These are phyloP conservation scores for Centropus bengalensis DNA, from an alignment of 2,113 vertebrate genomes.

Conservation along the genomic window DNA sequence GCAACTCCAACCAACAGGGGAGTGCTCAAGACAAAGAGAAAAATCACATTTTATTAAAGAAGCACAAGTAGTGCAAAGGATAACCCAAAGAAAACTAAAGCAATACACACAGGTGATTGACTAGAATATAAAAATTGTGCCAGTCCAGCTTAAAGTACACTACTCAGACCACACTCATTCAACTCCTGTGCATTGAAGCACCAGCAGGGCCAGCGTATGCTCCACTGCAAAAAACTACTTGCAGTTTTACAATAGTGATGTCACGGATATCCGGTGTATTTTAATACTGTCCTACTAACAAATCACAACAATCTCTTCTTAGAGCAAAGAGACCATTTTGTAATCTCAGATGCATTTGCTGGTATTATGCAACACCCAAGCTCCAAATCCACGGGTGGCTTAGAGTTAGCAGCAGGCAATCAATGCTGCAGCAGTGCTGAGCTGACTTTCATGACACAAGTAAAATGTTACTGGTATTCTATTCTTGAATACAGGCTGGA, in stretches of 20 bases:
- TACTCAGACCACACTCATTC: neutral
- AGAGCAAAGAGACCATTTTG: constrained; percentile 30
- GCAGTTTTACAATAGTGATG: neutral
- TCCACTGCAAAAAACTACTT: neutral
- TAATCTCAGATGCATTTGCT: constrained; percentile 33
- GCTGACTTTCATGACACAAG: neutral
- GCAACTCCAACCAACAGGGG: neutral
- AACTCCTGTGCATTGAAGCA: neutral
- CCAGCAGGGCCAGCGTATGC: neutral
- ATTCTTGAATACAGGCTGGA: neutral
- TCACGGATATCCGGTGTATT: neutral
- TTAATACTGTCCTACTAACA: neutral
- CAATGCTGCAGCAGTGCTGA: neutral
- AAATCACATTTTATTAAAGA: neutral
- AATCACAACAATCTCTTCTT: constrained; percentile 31
- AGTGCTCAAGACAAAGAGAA: neutral
- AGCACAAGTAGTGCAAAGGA: neutral
- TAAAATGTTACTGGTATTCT: neutral
- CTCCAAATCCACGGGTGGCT: constrained; percentile 27
- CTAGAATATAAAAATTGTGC: neutral
- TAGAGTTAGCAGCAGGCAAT: constrained; percentile 5
- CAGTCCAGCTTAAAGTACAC: neutral
- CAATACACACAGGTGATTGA: neutral
- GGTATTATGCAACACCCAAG: constrained; percentile 9
- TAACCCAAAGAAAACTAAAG: neutral